Base-by-base conservation (phyloP, 1,140 invertebrate genomes). In the Caenorhabditis remanei region DNA sequence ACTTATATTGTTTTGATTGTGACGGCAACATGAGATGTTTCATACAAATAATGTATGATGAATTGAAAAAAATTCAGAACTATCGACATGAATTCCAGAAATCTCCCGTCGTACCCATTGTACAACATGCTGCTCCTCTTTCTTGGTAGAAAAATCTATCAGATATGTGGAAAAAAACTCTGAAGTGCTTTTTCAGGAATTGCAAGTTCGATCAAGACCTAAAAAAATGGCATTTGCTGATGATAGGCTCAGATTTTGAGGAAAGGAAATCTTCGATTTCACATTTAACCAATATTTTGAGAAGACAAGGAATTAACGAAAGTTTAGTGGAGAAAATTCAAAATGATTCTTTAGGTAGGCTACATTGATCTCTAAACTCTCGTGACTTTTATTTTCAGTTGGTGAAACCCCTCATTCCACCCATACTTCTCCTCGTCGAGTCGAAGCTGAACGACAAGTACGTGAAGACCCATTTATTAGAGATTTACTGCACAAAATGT, bases 401-500 rank as follows among this genome's bases (percentile, higher is more conserved):
- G 46, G 71, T 16, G 71, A 79, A 50, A 79, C 71, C n/a, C 16
- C 16, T 50, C 71, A 79, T 19, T 48, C 71, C 9, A 79, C 71
- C n/a, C 71, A 79, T 14, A 79, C 19, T 5, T 79, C 71, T 21
- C 5, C 71, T 19, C 11, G 50, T 43, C 32, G 71, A 8, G 3
- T 24, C 1, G 71, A 79, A 50, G 71, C 71, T 19, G 71, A 79
- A 41, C 14, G 71, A 24, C 71, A 79, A 79, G 19, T 79, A 21
- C 43, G 46, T 14, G 71, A 79, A 79, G 71, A 79, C 21, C 46
- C 46, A 24, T 79, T 79, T 41, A 50, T 50, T 9, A 40, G 71
- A 50, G 71, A 79, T 50, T 5, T 79, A 19, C 65, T 71, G 11
- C 65, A 71, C 46, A 71, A 71, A 46, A 71, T 71, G 9, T 71